These are phyloP conservation scores for Prosapia bicincta DNA, from an alignment of 2,888 invertebrate species.

Conservation along the genomic window DNA sequence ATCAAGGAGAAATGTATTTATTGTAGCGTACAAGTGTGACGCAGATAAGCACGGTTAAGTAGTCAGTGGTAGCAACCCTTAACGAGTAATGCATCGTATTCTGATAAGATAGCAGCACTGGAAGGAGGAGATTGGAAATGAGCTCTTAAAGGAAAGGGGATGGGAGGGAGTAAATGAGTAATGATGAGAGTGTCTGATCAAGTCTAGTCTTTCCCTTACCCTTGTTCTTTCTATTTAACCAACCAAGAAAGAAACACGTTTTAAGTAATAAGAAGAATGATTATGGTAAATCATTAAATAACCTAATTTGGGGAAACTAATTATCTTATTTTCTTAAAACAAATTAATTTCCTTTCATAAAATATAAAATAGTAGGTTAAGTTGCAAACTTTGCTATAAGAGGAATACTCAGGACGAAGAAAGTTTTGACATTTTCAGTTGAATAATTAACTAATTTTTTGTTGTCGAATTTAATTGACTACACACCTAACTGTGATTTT, in stretches of 20 bases:
- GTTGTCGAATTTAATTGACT: too few relatives aligned
- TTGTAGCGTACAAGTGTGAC: neutral
- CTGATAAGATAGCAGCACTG: neutral
- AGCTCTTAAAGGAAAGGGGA: neutral
- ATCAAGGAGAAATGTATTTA: neutral
- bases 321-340: too few relatives aligned
- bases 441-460: too few relatives aligned
- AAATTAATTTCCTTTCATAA: too few relatives aligned
- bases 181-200: conserved; percentile 8
- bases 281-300: too few relatives aligned
- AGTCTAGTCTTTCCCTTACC: neutral
- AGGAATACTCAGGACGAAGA: too few relatives aligned
- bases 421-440: too few relatives aligned
- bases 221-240: neutral
- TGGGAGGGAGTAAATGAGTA: conserved; percentile 17
- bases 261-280: too few relatives aligned
- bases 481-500: too few relatives aligned
- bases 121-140: conserved; percentile 18
- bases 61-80: neutral
- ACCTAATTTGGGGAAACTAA: too few relatives aligned
- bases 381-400: too few relatives aligned
- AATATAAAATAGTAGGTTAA: too few relatives aligned
- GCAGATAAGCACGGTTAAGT: neutral
- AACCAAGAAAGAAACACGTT: neutral
- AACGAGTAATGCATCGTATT: neutral